phyloP scores from a whole-genome alignment of 2,113 vertebrate species.

The Oncorhynchus nerka region DNA sequence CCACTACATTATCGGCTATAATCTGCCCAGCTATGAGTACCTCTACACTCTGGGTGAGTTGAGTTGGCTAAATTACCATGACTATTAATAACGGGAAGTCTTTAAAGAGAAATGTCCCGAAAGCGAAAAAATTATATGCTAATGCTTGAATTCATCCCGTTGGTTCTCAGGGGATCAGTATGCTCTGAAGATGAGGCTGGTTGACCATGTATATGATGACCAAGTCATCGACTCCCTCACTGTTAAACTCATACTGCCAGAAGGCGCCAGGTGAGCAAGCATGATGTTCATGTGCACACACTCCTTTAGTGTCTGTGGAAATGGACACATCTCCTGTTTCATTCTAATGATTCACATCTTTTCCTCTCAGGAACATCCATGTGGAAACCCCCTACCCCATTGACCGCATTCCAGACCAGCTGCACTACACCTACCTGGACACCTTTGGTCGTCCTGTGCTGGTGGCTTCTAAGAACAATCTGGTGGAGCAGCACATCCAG shows the following conservation, averaged over 20 bases:
- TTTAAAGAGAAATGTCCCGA: not conserved
- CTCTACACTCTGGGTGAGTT: slow-evolving; percentile 91
- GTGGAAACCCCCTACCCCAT: slow-evolving; percentile 93
- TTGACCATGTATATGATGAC: slow-evolving; percentile 96
- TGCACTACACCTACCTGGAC: slow-evolving; percentile 96
- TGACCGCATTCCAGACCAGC: slow-evolving; percentile 81
- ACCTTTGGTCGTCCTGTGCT: slow-evolving; percentile 95
- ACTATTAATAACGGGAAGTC: not conserved
- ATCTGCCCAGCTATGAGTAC: slow-evolving; percentile 97
- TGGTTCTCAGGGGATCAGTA: slow-evolving; percentile 88
- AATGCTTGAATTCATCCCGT: not conserved
- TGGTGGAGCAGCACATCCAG: slow-evolving; percentile 98
- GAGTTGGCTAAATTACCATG: not conserved
- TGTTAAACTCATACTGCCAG: slow-evolving; percentile 92
- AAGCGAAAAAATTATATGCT: not conserved
- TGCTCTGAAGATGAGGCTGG: slow-evolving; percentile 94
- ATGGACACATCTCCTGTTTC: not conserved
- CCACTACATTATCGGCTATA: slow-evolving; percentile 96
- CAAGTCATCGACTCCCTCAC: slow-evolving; percentile 93
- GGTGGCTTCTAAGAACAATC: slow-evolving; percentile 90
- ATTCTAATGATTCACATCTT: not conserved
- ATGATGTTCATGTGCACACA: too few relatives aligned
- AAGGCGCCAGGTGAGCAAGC: slow-evolving; percentile 90
- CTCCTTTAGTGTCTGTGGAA: too few relatives aligned
- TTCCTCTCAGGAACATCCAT: slow-evolving; percentile 83